Evolutionary conservation across 2,888 invertebrate genomes (phyloP).

Genomic region (Meteorus colon): DNA sequence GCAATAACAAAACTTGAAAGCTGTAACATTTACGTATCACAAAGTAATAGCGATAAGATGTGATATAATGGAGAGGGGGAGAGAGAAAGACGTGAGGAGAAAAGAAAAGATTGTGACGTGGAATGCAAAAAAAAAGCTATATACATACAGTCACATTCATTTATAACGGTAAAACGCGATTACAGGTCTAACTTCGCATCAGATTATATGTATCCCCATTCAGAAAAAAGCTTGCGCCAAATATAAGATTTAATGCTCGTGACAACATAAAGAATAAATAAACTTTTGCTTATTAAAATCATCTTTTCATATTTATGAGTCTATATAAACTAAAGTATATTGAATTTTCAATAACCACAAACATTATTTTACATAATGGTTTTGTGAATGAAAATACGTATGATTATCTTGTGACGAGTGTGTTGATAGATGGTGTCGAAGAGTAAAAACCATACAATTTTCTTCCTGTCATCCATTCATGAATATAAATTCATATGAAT

Average conservation of each 20-base stretch:
- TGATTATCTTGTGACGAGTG: neutral
- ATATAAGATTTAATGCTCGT: too few relatives aligned
- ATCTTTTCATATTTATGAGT: neutral
- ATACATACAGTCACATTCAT: slow-evolving; percentile 12
- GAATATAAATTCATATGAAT: neutral
- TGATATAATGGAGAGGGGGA: neutral
- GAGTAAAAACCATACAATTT: neutral
- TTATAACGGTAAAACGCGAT: slow-evolving; percentile 20
- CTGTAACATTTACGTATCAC: slow-evolving; percentile 3
- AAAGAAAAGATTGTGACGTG: neutral
- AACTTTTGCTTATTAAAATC: neutral
- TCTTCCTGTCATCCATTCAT: neutral
- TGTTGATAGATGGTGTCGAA: neutral
- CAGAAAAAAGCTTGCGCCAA: neutral
- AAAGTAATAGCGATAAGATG: neutral
- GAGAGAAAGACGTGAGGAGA: neutral
- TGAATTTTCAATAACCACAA: neutral
- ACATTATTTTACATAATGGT: neutral
- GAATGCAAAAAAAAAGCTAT: slow-evolving; percentile 8
- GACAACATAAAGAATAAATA: neutral
- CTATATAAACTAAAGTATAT: neutral
- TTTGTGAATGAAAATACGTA: neutral
- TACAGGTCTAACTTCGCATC: slow-evolving; percentile 5
- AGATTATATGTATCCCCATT: neutral
- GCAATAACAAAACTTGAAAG: neutral